Evolutionary conservation across 30 jellyfish, hydroid and myxozoan genomes (phyloP).

Genomic region (Aurelia aurita complex sp. Pacific): DNA sequence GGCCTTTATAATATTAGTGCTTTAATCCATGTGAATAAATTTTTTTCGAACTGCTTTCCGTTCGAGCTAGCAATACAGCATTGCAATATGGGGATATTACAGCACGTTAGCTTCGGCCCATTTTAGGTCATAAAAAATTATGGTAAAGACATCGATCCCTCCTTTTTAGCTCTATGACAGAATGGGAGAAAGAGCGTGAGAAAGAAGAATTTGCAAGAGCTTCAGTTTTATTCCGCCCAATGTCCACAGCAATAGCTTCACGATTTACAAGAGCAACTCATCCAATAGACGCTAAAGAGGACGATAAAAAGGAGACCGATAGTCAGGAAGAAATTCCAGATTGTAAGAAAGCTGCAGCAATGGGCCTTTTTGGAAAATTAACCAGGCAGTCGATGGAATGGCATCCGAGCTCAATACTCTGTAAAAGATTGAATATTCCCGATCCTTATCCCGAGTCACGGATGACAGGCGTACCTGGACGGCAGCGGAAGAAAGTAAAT

Average conservation of each 20-base stretch:
- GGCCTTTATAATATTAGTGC: too few relatives aligned
- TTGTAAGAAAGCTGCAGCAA: conserved; percentile 80
- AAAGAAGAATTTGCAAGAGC: conserved; percentile 89
- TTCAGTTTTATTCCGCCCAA: conserved; percentile 80
- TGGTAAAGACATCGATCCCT: neutral
- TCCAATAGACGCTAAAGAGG: neutral
- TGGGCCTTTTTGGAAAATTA: conserved; percentile 81
- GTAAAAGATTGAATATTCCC: conserved; percentile 88
- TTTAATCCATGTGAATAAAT: too few relatives aligned
- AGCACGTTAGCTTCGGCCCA: too few relatives aligned
- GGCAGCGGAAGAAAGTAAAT: conserved; percentile 19
- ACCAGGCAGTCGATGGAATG: conserved; percentile 82
- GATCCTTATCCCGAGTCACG: conserved; percentile 79
- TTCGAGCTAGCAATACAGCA: too few relatives aligned
- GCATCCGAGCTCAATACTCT: conserved; percentile 83
- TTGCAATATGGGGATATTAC: too few relatives aligned
- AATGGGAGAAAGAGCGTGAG: conserved; percentile 95
- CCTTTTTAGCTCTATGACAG: conserved; percentile 78
- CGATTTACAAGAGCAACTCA: conserved; percentile 86
- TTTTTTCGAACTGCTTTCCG: too few relatives aligned
- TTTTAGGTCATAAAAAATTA: too few relatives aligned
- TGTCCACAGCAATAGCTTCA: conserved; percentile 74
- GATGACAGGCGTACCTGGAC: conserved; percentile 68
- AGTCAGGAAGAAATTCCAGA: conserved; percentile 36
- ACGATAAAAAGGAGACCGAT: neutral